phyloP scores from a whole-genome alignment of 1,140 invertebrate genomes.

The Drosophila azteca region DNA sequence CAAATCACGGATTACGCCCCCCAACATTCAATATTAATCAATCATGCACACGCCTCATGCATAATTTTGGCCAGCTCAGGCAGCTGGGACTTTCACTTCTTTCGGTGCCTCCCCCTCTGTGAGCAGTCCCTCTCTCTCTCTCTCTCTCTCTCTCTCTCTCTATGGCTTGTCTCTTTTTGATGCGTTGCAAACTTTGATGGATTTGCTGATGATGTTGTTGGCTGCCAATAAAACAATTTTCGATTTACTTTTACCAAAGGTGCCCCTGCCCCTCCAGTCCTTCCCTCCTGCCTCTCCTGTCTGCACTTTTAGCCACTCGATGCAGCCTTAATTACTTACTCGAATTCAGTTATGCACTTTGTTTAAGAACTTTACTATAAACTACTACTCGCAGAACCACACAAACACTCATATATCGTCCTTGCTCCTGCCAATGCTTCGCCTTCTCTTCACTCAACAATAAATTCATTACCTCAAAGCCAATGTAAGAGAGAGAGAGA shows the following conservation, averaged over 20 bases:
- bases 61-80: conserved; percentile 52
- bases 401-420: background rate
- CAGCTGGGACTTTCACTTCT: conserved; percentile 38
- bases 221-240: conserved; percentile 62
- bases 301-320: no score
- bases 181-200: conserved; percentile 62
- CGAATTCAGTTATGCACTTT: no score
- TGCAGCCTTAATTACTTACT: no score
- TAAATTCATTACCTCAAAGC: conserved; percentile 74
- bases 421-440: conserved; percentile 2
- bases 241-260: conserved; percentile 41
- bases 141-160: background rate
- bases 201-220: conserved; percentile 42
- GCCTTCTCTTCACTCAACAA: no score
- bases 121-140: no score
- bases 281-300: background rate
- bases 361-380: no score
- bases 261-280: background rate
- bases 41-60: conserved; percentile 64
- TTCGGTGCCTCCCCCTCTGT: no score
- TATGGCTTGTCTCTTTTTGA: conserved; percentile 12
- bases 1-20: conserved; percentile 65
- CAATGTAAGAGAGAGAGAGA: conserved; percentile 47
- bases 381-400: background rate
- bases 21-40: conserved; percentile 65